Evolutionary conservation across 2,888 invertebrate species (phyloP), one percentile per base, ranked within the genome.

Genomic region (Acanthosepion lycidas): DNA sequence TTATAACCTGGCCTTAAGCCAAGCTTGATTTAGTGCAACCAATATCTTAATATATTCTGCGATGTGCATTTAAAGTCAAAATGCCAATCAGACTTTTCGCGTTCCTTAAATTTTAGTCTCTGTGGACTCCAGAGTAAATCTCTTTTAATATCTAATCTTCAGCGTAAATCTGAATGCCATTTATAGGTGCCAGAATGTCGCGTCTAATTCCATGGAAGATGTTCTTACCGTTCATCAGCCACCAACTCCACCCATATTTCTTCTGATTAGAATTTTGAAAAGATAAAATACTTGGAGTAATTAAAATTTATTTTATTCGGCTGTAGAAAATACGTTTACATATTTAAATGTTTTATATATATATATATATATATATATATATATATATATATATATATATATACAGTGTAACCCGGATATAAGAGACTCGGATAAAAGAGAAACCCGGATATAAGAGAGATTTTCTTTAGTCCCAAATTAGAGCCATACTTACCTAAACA

Each of bases 31-130:
- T 78, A 78, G 4, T 78, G 6, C n/a, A n/a, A 28, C n/a, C 78
- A n/a, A n/a, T n/a, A 78, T 78, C n/a, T n/a, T 78, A 78, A 78
- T 78, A 78, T 78, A 78, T 78, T 78, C n/a, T n/a, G n/a, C n/a
- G 9, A n/a, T 3, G 78, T 78, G 15, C 18, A 33, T 33, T 78
- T 78, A n/a, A 78, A n/a, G n/a, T 78, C 9, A 78, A 64, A 33
- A 78, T 78, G 78, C 78, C 78, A 78, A 78, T 78, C 78, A 78
- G 33, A 78, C 12, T 5, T n/a, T 78, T 78, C 78, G n/a, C 23
- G 9, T 78, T 33, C 33, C 33, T 78, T 33, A 78, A 33, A 78
- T n/a, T n/a, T 12, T 15, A n/a, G n/a, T 78, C 78, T 78, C 78
- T n/a, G n/a, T 9, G 78, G 78, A 78, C 78, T 1, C 78, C 15